Conservation (phyloP, 2,113 vertebrate genomes). For the Scalopus aquaticus region DNA sequence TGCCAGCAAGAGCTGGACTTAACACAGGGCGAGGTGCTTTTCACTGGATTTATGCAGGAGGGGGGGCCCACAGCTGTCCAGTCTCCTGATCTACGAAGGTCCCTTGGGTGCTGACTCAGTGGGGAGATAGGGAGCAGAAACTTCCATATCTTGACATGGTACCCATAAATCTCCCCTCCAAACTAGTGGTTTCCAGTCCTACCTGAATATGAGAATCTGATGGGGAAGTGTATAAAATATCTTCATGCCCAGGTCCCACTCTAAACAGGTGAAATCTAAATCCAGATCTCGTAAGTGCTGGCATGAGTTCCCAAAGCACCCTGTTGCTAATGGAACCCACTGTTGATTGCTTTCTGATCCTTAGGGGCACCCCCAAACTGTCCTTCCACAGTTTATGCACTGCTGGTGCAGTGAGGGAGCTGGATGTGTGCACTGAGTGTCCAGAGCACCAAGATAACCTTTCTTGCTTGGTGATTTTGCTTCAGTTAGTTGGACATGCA, state of each 20-base stretch:
- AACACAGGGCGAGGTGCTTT: neutral
- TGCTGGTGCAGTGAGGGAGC: fast-evolving
- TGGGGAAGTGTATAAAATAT: neutral
- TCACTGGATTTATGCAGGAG: neutral
- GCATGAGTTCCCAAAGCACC: neutral
- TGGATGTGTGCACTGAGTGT: neutral
- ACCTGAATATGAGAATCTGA: neutral
- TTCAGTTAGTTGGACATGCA: neutral
- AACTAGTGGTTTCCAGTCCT: neutral
- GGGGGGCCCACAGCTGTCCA: neutral
- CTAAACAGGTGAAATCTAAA: neutral
- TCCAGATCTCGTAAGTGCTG: neutral
- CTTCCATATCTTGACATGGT: neutral
- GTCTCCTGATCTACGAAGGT: neutral
- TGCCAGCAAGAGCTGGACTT: neutral
- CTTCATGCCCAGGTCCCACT: too few relatives aligned
- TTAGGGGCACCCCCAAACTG: neutral
- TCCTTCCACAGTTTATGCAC: neutral
- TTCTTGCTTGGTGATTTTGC: neutral
- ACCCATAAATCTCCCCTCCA: neutral
- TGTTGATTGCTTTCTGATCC: neutral
- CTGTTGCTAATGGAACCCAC: too few relatives aligned
- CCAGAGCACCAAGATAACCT: neutral
- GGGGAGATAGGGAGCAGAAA: neutral
- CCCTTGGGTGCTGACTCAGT: neutral